Percentiles rank a stretch among this genome's conserved stretches.
phyloP scores from a whole-genome alignment of 2,888 invertebrate genomes.

The Calameuta pallipes region DNA sequence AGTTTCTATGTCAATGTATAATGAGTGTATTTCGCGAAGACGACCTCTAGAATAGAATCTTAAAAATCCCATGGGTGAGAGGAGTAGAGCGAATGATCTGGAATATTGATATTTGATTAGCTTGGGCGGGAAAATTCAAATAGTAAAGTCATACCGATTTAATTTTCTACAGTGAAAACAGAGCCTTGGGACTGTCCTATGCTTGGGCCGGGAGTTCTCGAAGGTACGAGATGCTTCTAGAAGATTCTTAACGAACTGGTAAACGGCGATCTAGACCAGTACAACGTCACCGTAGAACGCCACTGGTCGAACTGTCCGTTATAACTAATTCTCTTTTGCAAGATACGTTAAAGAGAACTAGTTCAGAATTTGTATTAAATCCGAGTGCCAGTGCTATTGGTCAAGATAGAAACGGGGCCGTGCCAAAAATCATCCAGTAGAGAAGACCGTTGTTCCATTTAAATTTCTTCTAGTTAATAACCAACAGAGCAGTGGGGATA shows the following conservation, averaged over 20 bases:
- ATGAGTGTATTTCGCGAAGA: background rate
- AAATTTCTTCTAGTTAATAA: background rate
- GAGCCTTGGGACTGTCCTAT: background rate
- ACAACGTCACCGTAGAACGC: background rate
- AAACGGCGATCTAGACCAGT: background rate
- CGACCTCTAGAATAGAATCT: background rate
- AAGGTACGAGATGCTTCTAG: background rate
- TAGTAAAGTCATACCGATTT: background rate
- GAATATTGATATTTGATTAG: background rate
- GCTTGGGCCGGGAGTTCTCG: background rate
- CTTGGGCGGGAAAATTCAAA: background rate
- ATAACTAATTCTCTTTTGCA: background rate
- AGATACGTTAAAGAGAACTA: background rate
- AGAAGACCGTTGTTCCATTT: background rate
- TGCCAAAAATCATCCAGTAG: background rate
- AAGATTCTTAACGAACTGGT: background rate
- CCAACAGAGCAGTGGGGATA: background rate
- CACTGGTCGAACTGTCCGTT: background rate
- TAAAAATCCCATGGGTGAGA: background rate
- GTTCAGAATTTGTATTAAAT: background rate
- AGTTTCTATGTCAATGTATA: constrained; percentile 8
- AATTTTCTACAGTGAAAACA: background rate
- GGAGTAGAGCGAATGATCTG: background rate
- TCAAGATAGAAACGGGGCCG: background rate
- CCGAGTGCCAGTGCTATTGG: background rate